Conservation (phyloP, 1,140 invertebrate genomes). For the Pteromalus puparum region DNA sequence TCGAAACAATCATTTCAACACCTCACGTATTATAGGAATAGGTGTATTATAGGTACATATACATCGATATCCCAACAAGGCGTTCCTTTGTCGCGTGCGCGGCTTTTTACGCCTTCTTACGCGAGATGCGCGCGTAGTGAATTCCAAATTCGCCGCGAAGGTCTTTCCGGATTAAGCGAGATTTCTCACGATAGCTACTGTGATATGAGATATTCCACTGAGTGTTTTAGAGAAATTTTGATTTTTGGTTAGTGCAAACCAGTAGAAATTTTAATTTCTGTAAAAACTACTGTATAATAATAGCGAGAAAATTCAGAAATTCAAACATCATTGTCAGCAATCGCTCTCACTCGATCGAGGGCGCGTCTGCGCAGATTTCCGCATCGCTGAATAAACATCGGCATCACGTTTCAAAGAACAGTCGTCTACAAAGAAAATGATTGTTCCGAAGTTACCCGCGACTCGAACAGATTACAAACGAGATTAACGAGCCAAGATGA, state of each 20-base stretch:
- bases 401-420: not conserved
- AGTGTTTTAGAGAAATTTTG: too few relatives aligned
- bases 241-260: too few relatives aligned
- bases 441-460: not conserved
- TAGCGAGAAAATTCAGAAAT: not conserved
- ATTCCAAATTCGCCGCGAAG: conserved; percentile 25
- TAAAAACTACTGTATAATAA: too few relatives aligned
- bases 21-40: not conserved
- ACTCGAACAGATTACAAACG: not conserved
- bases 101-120: conserved; percentile 10
- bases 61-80: not conserved
- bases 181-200: not conserved
- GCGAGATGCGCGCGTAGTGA: not conserved
- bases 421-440: conserved; percentile 3
- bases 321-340: not conserved
- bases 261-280: too few relatives aligned
- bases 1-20: not conserved
- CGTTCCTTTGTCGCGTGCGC: not conserved
- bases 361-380: conserved; percentile 22
- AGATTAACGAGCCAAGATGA: not conserved
- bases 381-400: conserved; percentile 18
- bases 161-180: not conserved
- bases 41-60: not conserved
- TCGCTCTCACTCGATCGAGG: not conserved
- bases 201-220: not conserved